Evolutionary conservation across 2,888 invertebrate genomes (phyloP), one percentile per base, ranked within the genome.

Genomic region (Heliconius erato): DNA sequence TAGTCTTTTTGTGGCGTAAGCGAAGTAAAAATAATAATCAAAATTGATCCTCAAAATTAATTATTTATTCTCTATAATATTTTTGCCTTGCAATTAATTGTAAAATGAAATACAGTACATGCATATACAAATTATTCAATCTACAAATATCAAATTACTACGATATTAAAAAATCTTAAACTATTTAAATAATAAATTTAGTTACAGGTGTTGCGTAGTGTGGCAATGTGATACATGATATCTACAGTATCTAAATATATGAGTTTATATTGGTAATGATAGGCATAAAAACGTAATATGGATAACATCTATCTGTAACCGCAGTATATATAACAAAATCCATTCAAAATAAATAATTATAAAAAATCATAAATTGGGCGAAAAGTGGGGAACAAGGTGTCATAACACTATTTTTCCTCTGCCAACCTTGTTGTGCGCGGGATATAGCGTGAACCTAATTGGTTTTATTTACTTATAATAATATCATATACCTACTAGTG

Each of bases 21-120:
- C 32, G 19, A 32, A 23, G 49, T 69, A 71, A 79, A 63, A 59
- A 69, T 69, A 69, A 69, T 26, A 69, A 32, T n/a, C 9, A n/a
- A 35, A 76, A 59, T 76, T 35, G n/a, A 35, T 35, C 16, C 19
- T 69, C 19, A 40, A 40, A 69, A 77, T 32, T 67, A 69, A 68
- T 59, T 32, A 32, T 63, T 72, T 79, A 28, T 26, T n/a, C 23
- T 54, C 59, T 59, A 23, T 59, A 11, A 11, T 3, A 59, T 1
- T 59, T 59, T 59, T 9, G 59, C 3, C 16, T 54, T 19, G 6
- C 1, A 59, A 59, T 59, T 23, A n/a, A 59, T 59, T 59, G 23
- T 6, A 54, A 54, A 19, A 6, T 6, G 49, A 2, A 59, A 3
- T 59, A n/a, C 9, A 59, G 23, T 59, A 23, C 23, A 59, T 7